Percentiles rank a stretch among this genome's conserved stretches.
These are phyloP conservation scores for Pocillopora meandrina DNA, from an alignment of 92 coral and sea anemone genomes.

Conservation along the genomic window DNA sequence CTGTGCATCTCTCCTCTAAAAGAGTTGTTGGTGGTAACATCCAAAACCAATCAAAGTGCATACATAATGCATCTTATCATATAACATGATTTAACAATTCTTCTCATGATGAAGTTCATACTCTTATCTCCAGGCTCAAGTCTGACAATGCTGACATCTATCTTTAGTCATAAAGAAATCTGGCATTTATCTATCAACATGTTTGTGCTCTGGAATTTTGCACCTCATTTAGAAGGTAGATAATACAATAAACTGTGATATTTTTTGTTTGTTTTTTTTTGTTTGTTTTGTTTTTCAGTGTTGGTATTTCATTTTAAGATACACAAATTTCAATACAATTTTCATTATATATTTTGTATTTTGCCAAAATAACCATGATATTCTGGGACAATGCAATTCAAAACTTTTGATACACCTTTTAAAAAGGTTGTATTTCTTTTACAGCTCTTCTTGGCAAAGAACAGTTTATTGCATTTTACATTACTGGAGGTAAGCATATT, in stretches of 20 bases:
- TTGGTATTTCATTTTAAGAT: background rate
- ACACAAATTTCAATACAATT: no score
- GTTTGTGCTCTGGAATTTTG: slow-evolving; percentile 97
- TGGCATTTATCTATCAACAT: slow-evolving; percentile 96
- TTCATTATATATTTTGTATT: no score
- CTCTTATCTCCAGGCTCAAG: slow-evolving; percentile 62
- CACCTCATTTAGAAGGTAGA: slow-evolving; percentile 89
- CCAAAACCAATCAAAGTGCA: no score
- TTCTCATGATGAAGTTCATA: no score
- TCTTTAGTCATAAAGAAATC: slow-evolving; percentile 87
- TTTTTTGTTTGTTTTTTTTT: no score
- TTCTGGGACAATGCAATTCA: no score
- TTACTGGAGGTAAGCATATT: slow-evolving; percentile 82
- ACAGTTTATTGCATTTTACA: slow-evolving; percentile 91
- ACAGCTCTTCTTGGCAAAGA: slow-evolving; percentile 90
- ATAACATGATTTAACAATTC: background rate
- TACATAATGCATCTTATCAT: no score
- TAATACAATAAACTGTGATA: no score
- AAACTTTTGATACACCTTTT: no score
- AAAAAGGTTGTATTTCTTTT: background rate
- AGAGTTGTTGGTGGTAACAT: no score
- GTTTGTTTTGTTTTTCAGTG: background rate
- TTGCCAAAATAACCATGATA: no score
- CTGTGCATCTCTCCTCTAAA: no score
- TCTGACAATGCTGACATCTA: slow-evolving; percentile 77